Evolutionary conservation across 2,113 vertebrate genomes (phyloP).

Genomic region (Tetrao urogallus): DNA sequence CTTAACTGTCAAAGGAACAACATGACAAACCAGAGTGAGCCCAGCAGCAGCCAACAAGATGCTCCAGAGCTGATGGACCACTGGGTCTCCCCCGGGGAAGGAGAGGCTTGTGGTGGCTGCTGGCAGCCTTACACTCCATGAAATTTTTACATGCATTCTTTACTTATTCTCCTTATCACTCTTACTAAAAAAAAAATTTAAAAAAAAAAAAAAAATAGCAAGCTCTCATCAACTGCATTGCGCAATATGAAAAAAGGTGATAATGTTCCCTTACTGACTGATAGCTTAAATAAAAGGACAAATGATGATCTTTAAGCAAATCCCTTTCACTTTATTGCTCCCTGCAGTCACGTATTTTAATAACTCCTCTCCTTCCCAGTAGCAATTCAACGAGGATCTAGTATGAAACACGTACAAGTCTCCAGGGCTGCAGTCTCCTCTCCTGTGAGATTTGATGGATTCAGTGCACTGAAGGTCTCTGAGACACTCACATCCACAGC

Average conservation of each 20-base stretch:
- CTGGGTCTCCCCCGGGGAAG: background rate
- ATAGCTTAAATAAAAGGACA: background rate
- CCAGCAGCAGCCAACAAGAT: background rate
- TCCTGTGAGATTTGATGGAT: background rate
- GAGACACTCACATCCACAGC: background rate
- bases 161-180: background rate
- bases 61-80: background rate
- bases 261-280: background rate
- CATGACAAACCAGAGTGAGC: background rate
- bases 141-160: background rate
- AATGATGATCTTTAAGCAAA: background rate
- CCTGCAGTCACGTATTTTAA: background rate
- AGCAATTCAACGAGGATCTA: background rate
- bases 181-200: background rate
- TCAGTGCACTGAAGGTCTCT: background rate
- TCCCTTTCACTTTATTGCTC: background rate
- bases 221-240: background rate
- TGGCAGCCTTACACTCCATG: background rate
- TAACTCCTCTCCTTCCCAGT: background rate
- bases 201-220: background rate
- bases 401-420: fast-evolving
- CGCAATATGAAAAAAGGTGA: background rate
- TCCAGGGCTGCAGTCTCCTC: background rate
- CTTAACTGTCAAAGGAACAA: background rate
- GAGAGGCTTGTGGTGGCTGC: background rate